These are phyloP conservation scores for Phorcus lineatus DNA, from an alignment of 2,888 invertebrate species.

Conservation along the genomic window DNA sequence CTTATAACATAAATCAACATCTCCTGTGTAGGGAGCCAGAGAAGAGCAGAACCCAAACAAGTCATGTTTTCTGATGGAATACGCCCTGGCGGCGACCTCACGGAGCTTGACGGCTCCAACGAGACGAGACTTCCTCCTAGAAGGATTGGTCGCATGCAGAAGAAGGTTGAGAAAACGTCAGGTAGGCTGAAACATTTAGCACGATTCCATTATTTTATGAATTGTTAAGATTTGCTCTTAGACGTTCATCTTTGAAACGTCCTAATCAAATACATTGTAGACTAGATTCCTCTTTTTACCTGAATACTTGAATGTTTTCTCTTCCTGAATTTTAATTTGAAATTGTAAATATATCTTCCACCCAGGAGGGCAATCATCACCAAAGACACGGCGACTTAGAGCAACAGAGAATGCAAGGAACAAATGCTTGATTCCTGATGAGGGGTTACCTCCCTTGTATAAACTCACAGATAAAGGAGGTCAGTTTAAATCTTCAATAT, in stretches of 20 bases:
- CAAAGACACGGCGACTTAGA: conserved; percentile 49
- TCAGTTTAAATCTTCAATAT: neutral
- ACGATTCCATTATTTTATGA: too few relatives aligned
- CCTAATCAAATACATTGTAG: neutral
- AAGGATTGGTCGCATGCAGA: conserved; percentile 55
- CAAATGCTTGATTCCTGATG: conserved; percentile 68
- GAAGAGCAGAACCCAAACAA: conserved; percentile 80
- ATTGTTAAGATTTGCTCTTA: too few relatives aligned
- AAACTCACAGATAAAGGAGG: conserved; percentile 40
- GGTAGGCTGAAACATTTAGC: conserved; percentile 5
- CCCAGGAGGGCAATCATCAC: conserved; percentile 53
- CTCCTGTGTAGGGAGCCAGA: conserved; percentile 38
- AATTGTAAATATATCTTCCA: conserved; percentile 32
- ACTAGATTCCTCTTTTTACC: neutral
- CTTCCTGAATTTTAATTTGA: too few relatives aligned
- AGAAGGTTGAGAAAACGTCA: conserved; percentile 55
- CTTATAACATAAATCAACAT: neutral
- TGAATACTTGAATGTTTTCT: neutral
- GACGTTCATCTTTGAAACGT: too few relatives aligned
- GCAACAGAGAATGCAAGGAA: conserved; percentile 50
- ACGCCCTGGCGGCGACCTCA: conserved; percentile 89
- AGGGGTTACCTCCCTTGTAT: conserved; percentile 72
- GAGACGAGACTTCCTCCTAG: conserved; percentile 60
- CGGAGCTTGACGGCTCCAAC: conserved; percentile 82
- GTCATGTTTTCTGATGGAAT: conserved; percentile 94